Percentiles rank a stretch among this genome's conserved stretches.
These are phyloP conservation scores for Plotosus lineatus DNA, from an alignment of 2,113 vertebrate genomes.

Conservation along the genomic window DNA sequence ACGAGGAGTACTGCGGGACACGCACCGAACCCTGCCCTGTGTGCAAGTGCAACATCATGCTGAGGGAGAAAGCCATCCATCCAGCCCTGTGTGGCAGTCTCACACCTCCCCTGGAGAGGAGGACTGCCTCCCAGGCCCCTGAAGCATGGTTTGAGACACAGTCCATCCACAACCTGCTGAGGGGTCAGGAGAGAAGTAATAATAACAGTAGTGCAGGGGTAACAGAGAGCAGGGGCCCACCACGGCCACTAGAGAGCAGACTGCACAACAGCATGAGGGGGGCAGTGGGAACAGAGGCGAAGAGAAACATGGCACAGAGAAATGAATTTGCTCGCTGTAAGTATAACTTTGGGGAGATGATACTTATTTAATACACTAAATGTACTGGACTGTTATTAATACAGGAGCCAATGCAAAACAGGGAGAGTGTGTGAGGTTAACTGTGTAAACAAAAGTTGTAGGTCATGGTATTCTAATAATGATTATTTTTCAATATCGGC, in stretches of 20 bases:
- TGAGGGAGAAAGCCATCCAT: conserved; percentile 81
- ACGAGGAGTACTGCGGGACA: conserved; percentile 90
- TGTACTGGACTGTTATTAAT: background rate
- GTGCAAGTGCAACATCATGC: conserved; percentile 83
- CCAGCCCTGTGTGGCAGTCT: conserved; percentile 77
- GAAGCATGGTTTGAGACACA: conserved; percentile 69
- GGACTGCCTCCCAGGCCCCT: conserved; percentile 56
- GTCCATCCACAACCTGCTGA: conserved; percentile 61
- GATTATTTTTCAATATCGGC: too few relatives aligned
- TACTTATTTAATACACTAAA: background rate
- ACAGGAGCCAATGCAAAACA: background rate
- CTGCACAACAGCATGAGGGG: conserved; percentile 60
- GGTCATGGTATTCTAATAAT: background rate
- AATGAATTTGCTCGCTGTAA: conserved; percentile 67
- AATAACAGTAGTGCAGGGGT: conserved; percentile 68
- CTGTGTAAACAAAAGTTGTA: background rate
- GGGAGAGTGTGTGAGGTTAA: background rate
- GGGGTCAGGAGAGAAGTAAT: conserved; percentile 70
- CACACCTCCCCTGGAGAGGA: conserved; percentile 64
- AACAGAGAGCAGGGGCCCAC: conserved; percentile 57
- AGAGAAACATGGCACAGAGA: conserved; percentile 63
- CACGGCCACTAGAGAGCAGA: conserved; percentile 59
- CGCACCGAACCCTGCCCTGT: conserved; percentile 83
- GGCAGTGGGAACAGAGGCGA: conserved; percentile 48
- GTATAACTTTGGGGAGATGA: background rate